Evolutionary conservation across 2,797 vertebrate genomes (phyloP).

Genomic region (Neostethus bicornis): DNA sequence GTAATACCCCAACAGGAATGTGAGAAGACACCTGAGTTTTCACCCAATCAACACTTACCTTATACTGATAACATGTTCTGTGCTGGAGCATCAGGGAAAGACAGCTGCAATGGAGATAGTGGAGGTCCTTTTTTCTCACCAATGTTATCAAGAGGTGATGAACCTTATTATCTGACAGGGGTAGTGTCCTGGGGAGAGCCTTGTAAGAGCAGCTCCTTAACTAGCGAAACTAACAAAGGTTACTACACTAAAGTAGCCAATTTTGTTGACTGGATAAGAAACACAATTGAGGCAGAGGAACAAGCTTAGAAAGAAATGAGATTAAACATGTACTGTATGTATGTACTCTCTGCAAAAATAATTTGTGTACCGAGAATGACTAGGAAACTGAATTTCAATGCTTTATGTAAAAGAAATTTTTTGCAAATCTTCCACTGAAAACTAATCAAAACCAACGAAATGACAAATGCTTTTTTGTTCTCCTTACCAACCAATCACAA

Average conservation of each 20-base stretch:
- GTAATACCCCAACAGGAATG: slow-evolving; percentile 13
- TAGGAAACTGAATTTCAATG: no score
- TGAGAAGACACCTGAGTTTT: slow-evolving; percentile 12
- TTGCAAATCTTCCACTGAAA: slow-evolving; percentile 14
- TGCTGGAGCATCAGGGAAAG: slow-evolving; percentile 78
- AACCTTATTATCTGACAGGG: slow-evolving; percentile 77
- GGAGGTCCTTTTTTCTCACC: slow-evolving; percentile 84
- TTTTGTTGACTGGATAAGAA: slow-evolving; percentile 89
- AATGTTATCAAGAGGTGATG: slow-evolving; percentile 29
- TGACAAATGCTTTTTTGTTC: no score
- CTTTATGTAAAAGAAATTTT: slow-evolving; percentile 27
- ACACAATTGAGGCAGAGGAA: slow-evolving; percentile 75
- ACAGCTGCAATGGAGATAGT: slow-evolving; percentile 88
- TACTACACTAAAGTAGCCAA: slow-evolving; percentile 89
- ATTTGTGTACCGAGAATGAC: no score
- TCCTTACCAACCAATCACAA: background rate
- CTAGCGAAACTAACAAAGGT: slow-evolving; percentile 60
- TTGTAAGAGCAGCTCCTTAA: slow-evolving; percentile 57
- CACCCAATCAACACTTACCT: accelerated
- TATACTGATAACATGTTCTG: slow-evolving; percentile 93
- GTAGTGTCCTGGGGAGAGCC: slow-evolving; percentile 88
- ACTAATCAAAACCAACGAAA: no score
- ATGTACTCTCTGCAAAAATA: no score
- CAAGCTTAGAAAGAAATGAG: background rate
- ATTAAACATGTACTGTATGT: background rate